phyloP scores from a whole-genome alignment of 2,797 vertebrate genomes.

The Pangasius djambal region DNA sequence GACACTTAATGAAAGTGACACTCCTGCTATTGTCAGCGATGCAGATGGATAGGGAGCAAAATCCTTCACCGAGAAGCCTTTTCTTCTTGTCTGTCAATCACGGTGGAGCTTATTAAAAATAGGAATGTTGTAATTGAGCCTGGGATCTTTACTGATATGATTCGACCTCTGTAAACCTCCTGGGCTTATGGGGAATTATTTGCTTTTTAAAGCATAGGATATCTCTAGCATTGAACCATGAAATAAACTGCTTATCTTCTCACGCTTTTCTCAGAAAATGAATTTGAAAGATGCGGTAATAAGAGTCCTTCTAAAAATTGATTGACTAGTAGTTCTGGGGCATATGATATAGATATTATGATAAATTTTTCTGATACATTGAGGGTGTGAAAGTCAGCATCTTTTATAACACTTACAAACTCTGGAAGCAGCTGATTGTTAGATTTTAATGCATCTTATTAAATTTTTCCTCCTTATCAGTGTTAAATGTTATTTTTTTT shows the following conservation, averaged over 20 bases:
- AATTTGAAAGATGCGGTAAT: not conserved
- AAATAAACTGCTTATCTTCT: not conserved
- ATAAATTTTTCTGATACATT: not conserved
- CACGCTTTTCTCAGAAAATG: not conserved
- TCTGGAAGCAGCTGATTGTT: not conserved
- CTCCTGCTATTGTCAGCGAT: constrained; percentile 29
- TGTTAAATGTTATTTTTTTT: not conserved
- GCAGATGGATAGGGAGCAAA: constrained; percentile 15
- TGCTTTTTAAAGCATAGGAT: not conserved
- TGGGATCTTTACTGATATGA: not conserved
- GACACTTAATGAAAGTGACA: constrained; percentile 40
- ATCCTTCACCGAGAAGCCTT: constrained; percentile 3
- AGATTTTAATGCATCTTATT: no score
- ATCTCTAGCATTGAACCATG: not conserved
- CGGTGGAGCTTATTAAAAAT: not conserved
- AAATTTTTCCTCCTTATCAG: not conserved
- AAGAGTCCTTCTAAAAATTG: not conserved
- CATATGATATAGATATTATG: not conserved
- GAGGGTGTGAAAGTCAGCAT: not conserved
- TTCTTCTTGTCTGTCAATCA: not conserved
- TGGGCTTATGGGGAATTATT: not conserved
- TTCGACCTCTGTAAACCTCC: not conserved
- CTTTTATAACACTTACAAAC: not conserved
- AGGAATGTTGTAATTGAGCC: not conserved
- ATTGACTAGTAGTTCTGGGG: not conserved